Conservation (phyloP, 2,797 vertebrate species). For the Sternarchorhynchus goeldii region DNA sequence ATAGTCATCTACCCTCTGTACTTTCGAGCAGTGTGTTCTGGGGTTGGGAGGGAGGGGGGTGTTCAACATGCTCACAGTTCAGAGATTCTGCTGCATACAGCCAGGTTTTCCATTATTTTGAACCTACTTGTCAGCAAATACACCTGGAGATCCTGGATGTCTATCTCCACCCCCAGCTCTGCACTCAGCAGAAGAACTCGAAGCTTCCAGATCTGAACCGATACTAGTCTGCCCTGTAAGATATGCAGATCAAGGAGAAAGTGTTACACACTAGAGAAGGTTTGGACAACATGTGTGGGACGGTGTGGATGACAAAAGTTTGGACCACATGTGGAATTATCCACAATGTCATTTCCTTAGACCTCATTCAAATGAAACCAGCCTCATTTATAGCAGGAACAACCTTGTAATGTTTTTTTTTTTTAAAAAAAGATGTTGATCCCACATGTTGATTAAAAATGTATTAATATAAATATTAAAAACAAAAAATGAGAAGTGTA, state of each 20-base stretch:
- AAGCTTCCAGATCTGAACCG: conserved; percentile 15
- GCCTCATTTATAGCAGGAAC: too few relatives aligned
- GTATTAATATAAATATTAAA: too few relatives aligned
- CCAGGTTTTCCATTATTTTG: conserved; percentile 27
- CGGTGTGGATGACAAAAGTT: too few relatives aligned
- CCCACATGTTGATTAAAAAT: too few relatives aligned
- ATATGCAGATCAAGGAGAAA: too few relatives aligned
- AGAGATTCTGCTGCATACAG: conserved; percentile 13
- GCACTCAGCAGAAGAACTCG: conserved; percentile 7
- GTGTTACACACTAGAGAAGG: neutral
- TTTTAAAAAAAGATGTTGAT: too few relatives aligned
- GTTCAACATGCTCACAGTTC: neutral
- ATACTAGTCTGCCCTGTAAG: conserved; percentile 19
- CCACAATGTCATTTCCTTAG: too few relatives aligned
- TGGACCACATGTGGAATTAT: too few relatives aligned
- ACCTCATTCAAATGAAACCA: too few relatives aligned
- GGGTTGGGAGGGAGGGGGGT: neutral
- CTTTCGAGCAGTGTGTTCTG: neutral
- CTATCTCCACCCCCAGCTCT: conserved; percentile 1
- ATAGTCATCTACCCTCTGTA: neutral
- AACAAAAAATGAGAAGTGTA: too few relatives aligned
- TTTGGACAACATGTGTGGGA: too few relatives aligned
- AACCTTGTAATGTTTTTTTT: too few relatives aligned
- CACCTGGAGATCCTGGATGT: conserved; percentile 23
- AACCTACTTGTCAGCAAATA: conserved; percentile 31